Percentiles rank a stretch among this genome's conserved stretches.
Evolutionary conservation across 2,113 vertebrate genomes (phyloP).

Genomic region (Herpetotheres cachinnans): DNA sequence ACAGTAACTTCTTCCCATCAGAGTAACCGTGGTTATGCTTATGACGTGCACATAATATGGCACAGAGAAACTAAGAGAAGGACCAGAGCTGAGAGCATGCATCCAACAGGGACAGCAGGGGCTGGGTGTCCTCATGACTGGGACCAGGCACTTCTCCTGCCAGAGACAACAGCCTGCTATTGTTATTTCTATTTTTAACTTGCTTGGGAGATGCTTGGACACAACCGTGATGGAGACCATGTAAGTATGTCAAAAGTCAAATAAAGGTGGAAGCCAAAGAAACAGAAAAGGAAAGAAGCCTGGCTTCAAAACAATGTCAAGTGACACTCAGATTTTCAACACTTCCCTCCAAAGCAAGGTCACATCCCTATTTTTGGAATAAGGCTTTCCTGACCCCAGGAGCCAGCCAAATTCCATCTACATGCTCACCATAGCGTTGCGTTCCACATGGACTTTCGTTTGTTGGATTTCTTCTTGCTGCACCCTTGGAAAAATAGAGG

Average conservation of each 20-base stretch:
- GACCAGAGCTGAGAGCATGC: accelerated
- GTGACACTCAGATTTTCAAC: constrained; percentile 13
- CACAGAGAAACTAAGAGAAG: background rate
- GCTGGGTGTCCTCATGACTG: accelerated
- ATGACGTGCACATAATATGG: accelerated
- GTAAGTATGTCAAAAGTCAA: background rate
- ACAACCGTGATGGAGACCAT: background rate
- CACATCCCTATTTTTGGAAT: constrained; percentile 28
- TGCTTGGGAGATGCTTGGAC: background rate
- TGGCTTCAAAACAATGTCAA: constrained; percentile 1
- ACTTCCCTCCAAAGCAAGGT: constrained; percentile 33
- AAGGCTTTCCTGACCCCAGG: background rate
- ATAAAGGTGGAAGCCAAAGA: constrained; percentile 6
- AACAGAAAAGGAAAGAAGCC: constrained; percentile 2
- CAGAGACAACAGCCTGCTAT: background rate
- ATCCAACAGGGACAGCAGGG: background rate
- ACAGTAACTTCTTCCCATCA: background rate
- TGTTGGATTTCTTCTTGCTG: constrained; percentile 84
- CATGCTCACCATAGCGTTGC: constrained; percentile 86
- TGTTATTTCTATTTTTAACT: background rate
- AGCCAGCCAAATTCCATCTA: background rate
- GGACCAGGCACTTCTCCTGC: background rate
- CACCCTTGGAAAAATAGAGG: constrained; percentile 91
- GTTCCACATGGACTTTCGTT: constrained; percentile 89
- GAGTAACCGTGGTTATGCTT: background rate